Base-by-base conservation (phyloP, 2,888 invertebrate species). In the Lepidocyrtoides sp. region DNA sequence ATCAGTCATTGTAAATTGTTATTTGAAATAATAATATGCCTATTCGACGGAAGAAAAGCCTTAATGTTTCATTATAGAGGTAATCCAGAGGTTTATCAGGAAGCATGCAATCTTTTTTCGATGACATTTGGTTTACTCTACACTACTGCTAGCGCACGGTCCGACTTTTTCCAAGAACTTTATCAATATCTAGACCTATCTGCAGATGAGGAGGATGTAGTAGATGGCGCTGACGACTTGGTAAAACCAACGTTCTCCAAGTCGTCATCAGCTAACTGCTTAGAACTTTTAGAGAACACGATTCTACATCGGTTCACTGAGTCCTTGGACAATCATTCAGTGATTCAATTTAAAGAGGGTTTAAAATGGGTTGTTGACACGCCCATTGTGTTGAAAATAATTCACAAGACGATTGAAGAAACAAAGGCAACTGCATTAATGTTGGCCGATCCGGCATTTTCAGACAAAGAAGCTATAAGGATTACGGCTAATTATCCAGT, bases 111-210 rank as follows among this genome's bases (percentile, higher is more conserved):
- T 23, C 77, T 91, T 7, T 91, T 91, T 23, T 57, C 83, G 7
- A 26, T 66, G 51, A 36, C 82, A 3, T 91, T 83, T 66, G 91
- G 87, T 29, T 32, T 87, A 0, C 48, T 91, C 0, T 83, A 91
- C 20, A 83, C 82, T 7, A 87, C 12, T 14, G 0, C 87, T 8
- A 72, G 83, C 41, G 17, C 57, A 5, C 41, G 87, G 0, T 82
- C 69, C 7, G 83, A 82, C 10, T 91, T 91, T 57, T 87, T 91
- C 26, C 26, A 81, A n/a, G 87, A 91, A 41, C n/a, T 91, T 8
- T 75, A 54, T 20, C 54, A 79, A 14, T 54, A 54, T 32, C 32
- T 79, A 14, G 57, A 54, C 0, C 3, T 32, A 32, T 17, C 17
- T 79, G n/a, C n/a, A n/a, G 44, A 29, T 66, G 54, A 66, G 1